Percentiles rank a stretch among this genome's conserved stretches.
phyloP scores from a whole-genome alignment of 2,113 vertebrate species.

The Microcebus murinus region DNA sequence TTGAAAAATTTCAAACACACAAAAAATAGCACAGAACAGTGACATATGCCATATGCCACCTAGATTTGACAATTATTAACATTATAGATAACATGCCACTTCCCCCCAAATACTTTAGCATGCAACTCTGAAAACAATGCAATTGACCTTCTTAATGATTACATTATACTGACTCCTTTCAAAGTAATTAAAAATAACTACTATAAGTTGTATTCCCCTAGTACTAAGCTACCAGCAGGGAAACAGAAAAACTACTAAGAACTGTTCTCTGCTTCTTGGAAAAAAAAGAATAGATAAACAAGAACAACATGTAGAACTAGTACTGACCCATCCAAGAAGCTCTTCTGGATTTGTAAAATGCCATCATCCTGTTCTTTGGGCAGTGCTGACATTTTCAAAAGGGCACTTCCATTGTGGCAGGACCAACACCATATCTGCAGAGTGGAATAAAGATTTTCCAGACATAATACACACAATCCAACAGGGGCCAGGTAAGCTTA shows the following conservation, averaged over 20 bases:
- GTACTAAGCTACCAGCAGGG: neutral
- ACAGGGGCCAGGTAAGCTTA: neutral
- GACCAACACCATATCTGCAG: conserved; percentile 95
- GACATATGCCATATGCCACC: neutral
- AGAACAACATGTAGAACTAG: conserved; percentile 46
- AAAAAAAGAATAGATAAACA: neutral
- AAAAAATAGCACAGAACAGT: neutral
- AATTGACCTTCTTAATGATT: neutral
- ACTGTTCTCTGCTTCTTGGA: neutral
- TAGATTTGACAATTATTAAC: neutral
- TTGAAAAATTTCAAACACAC: neutral
- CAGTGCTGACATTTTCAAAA: conserved; percentile 91
- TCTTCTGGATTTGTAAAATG: conserved; percentile 86
- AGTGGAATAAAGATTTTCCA: conserved; percentile 58
- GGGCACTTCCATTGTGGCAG: conserved; percentile 89
- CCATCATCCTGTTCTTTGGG: conserved; percentile 89
- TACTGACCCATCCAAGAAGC: conserved; percentile 90
- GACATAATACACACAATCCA: neutral
- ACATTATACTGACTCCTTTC: neutral
- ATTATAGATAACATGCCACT: neutral
- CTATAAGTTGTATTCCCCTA: neutral
- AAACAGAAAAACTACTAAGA: neutral
- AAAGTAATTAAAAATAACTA: neutral
- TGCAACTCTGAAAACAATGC: neutral
- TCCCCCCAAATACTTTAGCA: neutral